Conservation (phyloP, 1,140 invertebrate genomes). For the Rhyzopertha dominica region DNA sequence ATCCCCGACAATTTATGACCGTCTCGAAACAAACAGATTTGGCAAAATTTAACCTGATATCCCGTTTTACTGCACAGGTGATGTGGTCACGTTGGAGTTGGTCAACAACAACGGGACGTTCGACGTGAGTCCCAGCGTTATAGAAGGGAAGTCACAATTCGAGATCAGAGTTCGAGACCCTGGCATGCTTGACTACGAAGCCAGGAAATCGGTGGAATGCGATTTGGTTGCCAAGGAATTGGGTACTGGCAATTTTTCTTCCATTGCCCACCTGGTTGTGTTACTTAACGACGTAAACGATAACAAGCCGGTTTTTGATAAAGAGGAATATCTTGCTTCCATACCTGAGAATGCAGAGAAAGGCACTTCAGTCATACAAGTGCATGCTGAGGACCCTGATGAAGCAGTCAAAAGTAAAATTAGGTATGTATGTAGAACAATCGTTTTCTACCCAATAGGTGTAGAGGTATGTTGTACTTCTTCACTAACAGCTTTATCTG, state of each 20-base stretch:
- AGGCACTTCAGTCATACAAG: slow-evolving; percentile 70
- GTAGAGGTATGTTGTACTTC: too few relatives aligned
- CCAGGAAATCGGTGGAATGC: slow-evolving; percentile 63
- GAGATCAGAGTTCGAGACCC: slow-evolving; percentile 79
- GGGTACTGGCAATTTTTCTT: slow-evolving; percentile 66
- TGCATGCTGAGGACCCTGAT: slow-evolving; percentile 72
- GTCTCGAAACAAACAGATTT: too few relatives aligned
- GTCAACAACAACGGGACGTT: slow-evolving; percentile 82
- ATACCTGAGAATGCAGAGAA: slow-evolving; percentile 77
- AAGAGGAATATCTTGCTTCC: slow-evolving; percentile 65
- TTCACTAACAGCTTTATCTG: too few relatives aligned
- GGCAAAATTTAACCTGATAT: too few relatives aligned
- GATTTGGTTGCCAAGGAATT: slow-evolving; percentile 78
- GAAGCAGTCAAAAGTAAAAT: slow-evolving; percentile 65
- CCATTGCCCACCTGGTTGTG: slow-evolving; percentile 68
- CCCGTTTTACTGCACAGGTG: too few relatives aligned
- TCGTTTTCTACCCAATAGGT: too few relatives aligned
- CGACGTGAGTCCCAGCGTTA: slow-evolving; percentile 82
- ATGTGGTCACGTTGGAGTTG: slow-evolving; percentile 74
- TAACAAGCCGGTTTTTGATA: slow-evolving; percentile 76
- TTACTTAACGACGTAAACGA: slow-evolving; percentile 86
- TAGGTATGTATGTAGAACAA: too few relatives aligned
- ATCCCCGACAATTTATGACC: too few relatives aligned
- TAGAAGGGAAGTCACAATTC: slow-evolving; percentile 73
- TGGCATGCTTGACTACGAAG: slow-evolving; percentile 76